These are phyloP conservation scores for Dryobotodes eremita DNA, from an alignment of 2,888 invertebrate species.

Conservation along the genomic window DNA sequence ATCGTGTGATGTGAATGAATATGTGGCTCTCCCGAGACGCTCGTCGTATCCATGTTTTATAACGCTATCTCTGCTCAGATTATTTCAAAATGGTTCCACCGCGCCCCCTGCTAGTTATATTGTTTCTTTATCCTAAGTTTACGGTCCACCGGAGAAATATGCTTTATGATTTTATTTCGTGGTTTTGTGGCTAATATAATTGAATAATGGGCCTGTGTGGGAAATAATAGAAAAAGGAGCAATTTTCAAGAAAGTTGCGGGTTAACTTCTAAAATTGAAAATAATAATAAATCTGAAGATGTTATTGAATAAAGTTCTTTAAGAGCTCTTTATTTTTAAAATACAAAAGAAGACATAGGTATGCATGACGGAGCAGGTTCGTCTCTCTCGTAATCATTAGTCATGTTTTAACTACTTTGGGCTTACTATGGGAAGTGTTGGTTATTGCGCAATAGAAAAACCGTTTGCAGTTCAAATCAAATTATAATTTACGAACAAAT, in stretches of 20 bases:
- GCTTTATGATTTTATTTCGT: slow-evolving; percentile 53
- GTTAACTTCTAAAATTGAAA: neutral
- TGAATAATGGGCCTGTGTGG: slow-evolving; percentile 14
- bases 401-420: too few relatives aligned
- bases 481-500: too few relatives aligned
- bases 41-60: slow-evolving; percentile 63
- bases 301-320: neutral
- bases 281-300: too few relatives aligned
- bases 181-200: slow-evolving; percentile 37
- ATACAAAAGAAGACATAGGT: neutral
- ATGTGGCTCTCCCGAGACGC: slow-evolving; percentile 51
- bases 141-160: slow-evolving; percentile 59
- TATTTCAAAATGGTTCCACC: slow-evolving; percentile 58
- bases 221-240: slow-evolving; percentile 3
- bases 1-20: slow-evolving; percentile 55
- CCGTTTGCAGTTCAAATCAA: too few relatives aligned
- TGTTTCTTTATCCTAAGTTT: slow-evolving; percentile 65
- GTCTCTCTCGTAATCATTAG: too few relatives aligned
- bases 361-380: too few relatives aligned
- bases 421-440: too few relatives aligned
- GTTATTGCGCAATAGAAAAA: too few relatives aligned
- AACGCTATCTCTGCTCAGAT: slow-evolving; percentile 62
- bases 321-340: neutral
- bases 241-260: neutral
- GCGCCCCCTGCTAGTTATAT: slow-evolving; percentile 25